Evolutionary conservation across 2,888 invertebrate species (phyloP).

Genomic region (Fragum sueziense): DNA sequence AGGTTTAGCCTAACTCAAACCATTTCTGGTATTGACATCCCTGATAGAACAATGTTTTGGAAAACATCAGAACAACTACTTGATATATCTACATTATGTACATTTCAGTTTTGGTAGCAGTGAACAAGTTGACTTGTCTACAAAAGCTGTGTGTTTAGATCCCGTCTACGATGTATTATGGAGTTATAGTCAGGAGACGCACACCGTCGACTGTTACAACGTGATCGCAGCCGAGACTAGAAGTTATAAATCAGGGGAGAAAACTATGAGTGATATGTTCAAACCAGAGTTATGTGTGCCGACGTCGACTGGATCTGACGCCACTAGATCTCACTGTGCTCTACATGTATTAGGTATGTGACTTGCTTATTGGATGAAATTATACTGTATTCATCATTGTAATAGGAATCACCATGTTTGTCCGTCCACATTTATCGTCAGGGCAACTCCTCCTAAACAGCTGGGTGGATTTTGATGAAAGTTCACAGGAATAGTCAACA

Average conservation of each 20-base stretch:
- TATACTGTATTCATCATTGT: too few relatives aligned
- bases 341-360: conserved; percentile 90
- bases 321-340: conserved; percentile 93
- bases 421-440: too few relatives aligned
- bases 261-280: conserved; percentile 85
- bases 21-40: too few relatives aligned
- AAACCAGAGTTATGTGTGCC: conserved; percentile 93
- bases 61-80: too few relatives aligned
- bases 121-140: conserved; percentile 93
- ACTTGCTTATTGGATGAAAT: not conserved
- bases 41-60: too few relatives aligned
- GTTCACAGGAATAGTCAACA: too few relatives aligned
- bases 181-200: conserved; percentile 88
- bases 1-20: too few relatives aligned
- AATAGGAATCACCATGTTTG: too few relatives aligned
- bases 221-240: conserved; percentile 90
- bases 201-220: conserved; percentile 90
- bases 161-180: conserved; percentile 96
- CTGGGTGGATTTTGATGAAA: too few relatives aligned
- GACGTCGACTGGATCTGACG: conserved; percentile 84
- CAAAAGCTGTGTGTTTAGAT: conserved; percentile 92
- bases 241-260: conserved; percentile 72
- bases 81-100: not conserved
- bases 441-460: too few relatives aligned
- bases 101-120: conserved; percentile 87